Evolutionary conservation across 1,140 invertebrate genomes (phyloP).

Genomic region (Maconellicoccus hirsutus): DNA sequence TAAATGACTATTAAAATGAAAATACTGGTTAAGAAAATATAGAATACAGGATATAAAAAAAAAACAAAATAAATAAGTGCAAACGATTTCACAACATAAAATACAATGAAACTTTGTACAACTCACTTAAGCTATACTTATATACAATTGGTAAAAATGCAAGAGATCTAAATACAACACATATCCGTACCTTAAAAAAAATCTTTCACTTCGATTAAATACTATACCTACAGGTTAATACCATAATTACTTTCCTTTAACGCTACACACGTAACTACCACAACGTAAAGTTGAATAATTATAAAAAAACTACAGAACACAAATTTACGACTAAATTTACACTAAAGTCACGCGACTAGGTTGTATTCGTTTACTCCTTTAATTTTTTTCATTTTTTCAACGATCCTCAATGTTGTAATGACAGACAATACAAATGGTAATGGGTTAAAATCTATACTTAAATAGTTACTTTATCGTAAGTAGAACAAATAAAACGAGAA

Average conservation of each 20-base stretch:
- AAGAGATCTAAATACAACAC: constrained; percentile 15
- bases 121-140: background rate
- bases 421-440: too few species aligned
- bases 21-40: constrained; percentile 12
- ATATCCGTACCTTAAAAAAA: background rate
- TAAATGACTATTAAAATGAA: background rate
- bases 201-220: too few species aligned
- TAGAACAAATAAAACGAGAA: background rate
- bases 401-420: too few species aligned
- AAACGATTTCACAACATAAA: background rate
- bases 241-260: background rate
- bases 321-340: background rate
- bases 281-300: background rate
- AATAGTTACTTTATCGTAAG: background rate
- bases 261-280: background rate
- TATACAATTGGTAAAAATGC: constrained; percentile 17
- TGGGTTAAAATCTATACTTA: background rate
- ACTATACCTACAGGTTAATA: too few species aligned
- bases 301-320: background rate
- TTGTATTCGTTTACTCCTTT: background rate
- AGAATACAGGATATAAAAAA: background rate
- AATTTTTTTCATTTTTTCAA: too few species aligned
- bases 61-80: constrained; percentile 14
- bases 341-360: background rate
- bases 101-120: background rate